A percentile compares a stretch with the other conserved stretches of the same genome.
Conservation (phyloP, 2,797 vertebrate species). For the Vipera latastei region DNA sequence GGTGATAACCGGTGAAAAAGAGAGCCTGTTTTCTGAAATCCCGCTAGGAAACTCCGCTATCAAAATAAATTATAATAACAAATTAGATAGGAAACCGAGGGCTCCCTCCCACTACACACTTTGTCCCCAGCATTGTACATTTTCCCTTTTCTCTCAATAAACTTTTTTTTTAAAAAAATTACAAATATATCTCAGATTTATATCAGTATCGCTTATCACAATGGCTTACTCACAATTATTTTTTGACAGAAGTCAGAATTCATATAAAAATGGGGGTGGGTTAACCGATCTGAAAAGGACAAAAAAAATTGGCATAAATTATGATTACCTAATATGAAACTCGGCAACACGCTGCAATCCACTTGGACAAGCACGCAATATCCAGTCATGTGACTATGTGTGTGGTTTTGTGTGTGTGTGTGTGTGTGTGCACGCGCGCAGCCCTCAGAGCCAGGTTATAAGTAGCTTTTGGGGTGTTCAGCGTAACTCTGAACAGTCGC, state of each 20-base stretch:
- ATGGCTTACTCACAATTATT: background rate
- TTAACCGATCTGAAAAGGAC: too few species aligned
- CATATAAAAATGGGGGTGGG: background rate
- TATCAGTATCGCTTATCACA: background rate
- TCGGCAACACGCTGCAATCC: too few species aligned
- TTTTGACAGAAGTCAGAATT: background rate
- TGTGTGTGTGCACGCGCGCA: too few species aligned
- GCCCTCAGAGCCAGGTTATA: too few species aligned
- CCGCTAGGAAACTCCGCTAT: background rate
- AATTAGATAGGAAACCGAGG: background rate
- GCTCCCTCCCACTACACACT: background rate
- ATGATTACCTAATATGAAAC: too few species aligned
- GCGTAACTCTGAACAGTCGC: too few species aligned
- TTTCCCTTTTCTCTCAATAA: background rate
- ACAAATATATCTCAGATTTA: background rate
- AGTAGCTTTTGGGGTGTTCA: too few species aligned
- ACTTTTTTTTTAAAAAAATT: background rate
- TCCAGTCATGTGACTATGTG: too few species aligned
- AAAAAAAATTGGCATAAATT: too few species aligned
- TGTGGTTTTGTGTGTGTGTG: too few species aligned
- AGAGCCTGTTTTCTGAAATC: background rate
- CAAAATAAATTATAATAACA: background rate
- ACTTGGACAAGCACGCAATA: too few species aligned
- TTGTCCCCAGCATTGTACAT: background rate
- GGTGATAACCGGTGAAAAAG: too few species aligned